A percentile compares a stretch with the other conserved stretches of the same genome.
Evolutionary conservation across 2,888 invertebrate species (phyloP).

Genomic region (Argyresthia albistria): DNA sequence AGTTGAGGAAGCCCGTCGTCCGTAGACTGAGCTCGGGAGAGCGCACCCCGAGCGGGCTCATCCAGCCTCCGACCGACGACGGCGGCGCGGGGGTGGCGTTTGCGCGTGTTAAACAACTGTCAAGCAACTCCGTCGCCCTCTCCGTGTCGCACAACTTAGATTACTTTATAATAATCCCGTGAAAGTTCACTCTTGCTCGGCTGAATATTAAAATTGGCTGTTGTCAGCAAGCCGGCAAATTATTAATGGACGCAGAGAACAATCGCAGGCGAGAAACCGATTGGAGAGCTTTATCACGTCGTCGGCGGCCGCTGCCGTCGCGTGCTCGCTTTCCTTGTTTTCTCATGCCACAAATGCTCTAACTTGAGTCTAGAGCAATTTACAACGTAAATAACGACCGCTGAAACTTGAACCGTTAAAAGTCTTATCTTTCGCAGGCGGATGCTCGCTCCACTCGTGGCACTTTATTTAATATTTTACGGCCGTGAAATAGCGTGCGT

Average conservation of each 20-base stretch:
- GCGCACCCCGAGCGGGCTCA: constrained; percentile 36
- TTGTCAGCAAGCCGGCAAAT: constrained; percentile 46
- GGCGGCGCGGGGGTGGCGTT: constrained; percentile 28
- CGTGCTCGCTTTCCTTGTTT: constrained; percentile 35
- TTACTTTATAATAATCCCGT: constrained; percentile 63
- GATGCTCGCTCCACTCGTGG: constrained; percentile 20
- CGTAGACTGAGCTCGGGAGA: constrained; percentile 34
- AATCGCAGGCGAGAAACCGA: constrained; percentile 30
- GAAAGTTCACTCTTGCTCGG: constrained; percentile 50
- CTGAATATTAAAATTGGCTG: constrained; percentile 52
- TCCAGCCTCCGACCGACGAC: constrained; percentile 18
- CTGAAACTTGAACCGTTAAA: constrained; percentile 38
- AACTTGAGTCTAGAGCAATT: constrained; percentile 28
- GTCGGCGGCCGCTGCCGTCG: constrained; percentile 17
- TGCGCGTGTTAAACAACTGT: constrained; percentile 57
- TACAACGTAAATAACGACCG: constrained; percentile 39
- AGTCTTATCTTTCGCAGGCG: constrained; percentile 31
- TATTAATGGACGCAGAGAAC: constrained; percentile 38
- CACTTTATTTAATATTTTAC: constrained; percentile 7
- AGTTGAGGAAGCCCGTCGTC: constrained; percentile 30
- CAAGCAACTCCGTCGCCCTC: constrained; percentile 37
- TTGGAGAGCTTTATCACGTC: constrained; percentile 39
- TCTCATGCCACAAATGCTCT: constrained; percentile 29
- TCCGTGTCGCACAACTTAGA: constrained; percentile 58
- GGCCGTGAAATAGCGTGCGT: constrained; percentile 4